Evolutionary conservation across 2,113 vertebrate species (phyloP), one percentile per base, ranked within the genome.

Genomic region (Panthera tigris): DNA sequence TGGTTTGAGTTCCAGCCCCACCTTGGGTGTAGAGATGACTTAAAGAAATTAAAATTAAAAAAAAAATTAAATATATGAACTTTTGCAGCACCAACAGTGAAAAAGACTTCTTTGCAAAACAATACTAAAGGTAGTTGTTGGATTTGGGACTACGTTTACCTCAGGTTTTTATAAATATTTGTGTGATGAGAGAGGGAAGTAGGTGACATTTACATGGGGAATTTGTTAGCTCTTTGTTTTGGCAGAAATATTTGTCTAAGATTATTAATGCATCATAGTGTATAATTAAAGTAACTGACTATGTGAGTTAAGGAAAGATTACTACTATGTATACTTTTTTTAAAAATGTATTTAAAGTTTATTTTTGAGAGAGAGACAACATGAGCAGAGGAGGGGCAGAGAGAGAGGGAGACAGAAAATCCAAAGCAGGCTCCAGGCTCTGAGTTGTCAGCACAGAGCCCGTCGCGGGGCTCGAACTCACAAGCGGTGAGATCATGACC

Each of bases 181-280:
- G 88, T 76, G 50, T 4, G 18, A 25, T 3, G 52, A 7, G 27
- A 7, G 2, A 31, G n/a, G 48, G 21, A 15, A 55, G 74, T 55
- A 82, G 31, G 31, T 82, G 66, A 55, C 8, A 19, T 91, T 96
- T 63, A 39, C 45, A 0, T 39, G 48, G 15, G 31, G 45, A 79
- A 80, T 86, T 36, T 85, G 25, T 89, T 52, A 73, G 36, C 63
- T 82, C 81, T 83, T 97, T 87, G 55, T 91, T 92, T 81, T 78
- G 65, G n/a, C 86, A 93, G 92, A 93, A 93, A 68, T 45, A 45
- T 63, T 78, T 45, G 66, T 87, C 50, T 69, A 16, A 74, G 21
- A 61, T 74, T 74, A 80, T 61, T 55, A 95, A 74, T 66, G 31
- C 45, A 45, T 11, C 33, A 3, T 57, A 57, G 27, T 66, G 5